Base-by-base conservation (phyloP, 2,888 invertebrate genomes). In the Zonitis immaculata region DNA sequence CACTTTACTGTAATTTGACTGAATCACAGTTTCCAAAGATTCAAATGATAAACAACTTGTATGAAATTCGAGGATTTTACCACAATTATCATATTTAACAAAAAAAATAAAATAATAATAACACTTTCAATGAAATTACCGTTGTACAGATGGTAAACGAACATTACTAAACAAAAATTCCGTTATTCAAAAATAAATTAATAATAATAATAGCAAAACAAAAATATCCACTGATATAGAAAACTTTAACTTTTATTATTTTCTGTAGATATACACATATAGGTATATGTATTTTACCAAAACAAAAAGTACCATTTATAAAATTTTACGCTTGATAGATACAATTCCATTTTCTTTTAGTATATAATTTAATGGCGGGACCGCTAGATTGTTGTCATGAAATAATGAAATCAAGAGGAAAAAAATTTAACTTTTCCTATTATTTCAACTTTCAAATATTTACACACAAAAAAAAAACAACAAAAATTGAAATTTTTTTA, bases 251-350 rank as follows among this genome's bases (percentile, higher is more conserved):
- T 26, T 26, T 6, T 26, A 7, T 26, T 7, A 1, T 6, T 26
- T 8, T 35, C 2, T 8, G 7, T 14, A 4, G 9, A 28, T 28
- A n/a, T 28, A 4, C n/a, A 28, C 4, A 12, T 30, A 35, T 35
- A 16, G 7, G 30, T 35, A 18, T 9, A 9, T 8, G n/a, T 20
- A 20, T 11, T 5, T 7, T n/a, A n/a, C n/a, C n/a, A n/a, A 39
- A 3, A 20, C 47, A 56, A 56, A 52, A 52, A 53, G 46, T 47
- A 53, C 53, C 51, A 56, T 56, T 56, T 56, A 42, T 56, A 53
- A 56, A 56, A 56, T 56, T 56, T 56, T 51, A 56, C 56, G 56
- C 56, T 56, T 56, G 47, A 56, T 53, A 56, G 47, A 56, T 53
- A 56, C 51, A 50, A 43, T 56, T 48, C 56, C 44, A 56, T 56